Percentiles rank a stretch among this genome's conserved stretches.
Conservation (phyloP, 2,888 invertebrate genomes). For the Lycocerus yunnanus region DNA sequence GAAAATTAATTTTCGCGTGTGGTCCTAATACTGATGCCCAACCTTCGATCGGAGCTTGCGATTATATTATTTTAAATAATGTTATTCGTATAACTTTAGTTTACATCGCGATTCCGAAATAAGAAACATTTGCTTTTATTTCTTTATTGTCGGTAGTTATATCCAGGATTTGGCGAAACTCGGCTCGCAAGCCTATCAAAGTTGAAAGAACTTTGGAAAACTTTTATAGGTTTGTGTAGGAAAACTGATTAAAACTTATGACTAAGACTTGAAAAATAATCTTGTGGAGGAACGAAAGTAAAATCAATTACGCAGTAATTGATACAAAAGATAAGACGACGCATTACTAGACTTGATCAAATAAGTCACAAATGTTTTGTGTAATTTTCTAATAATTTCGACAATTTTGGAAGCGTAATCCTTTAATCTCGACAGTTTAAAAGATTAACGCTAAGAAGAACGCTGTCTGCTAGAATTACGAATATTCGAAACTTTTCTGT, state of each 20-base stretch:
- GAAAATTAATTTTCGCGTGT: background rate
- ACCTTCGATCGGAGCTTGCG: background rate
- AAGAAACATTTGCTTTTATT: background rate
- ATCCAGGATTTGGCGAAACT: background rate
- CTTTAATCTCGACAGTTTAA: background rate
- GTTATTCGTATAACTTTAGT: background rate
- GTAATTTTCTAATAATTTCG: background rate
- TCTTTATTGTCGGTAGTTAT: background rate
- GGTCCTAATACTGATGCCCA: background rate
- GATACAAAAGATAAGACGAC: background rate
- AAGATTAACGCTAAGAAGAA: background rate
- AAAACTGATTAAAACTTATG: background rate
- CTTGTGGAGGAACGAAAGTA: background rate
- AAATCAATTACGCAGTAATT: background rate
- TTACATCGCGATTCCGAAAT: background rate
- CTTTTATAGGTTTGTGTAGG: background rate
- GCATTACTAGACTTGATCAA: background rate
- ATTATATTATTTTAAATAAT: background rate
- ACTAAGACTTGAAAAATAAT: background rate
- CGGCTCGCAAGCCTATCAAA: background rate
- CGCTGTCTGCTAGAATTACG: background rate
- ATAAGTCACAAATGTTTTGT: background rate
- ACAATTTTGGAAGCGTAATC: background rate
- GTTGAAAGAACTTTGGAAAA: background rate
- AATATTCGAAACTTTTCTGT: too few relatives aligned